Evolutionary conservation across 2,113 vertebrate species (phyloP), one percentile per base, ranked within the genome.

Genomic region (Thomomys bottae): DNA sequence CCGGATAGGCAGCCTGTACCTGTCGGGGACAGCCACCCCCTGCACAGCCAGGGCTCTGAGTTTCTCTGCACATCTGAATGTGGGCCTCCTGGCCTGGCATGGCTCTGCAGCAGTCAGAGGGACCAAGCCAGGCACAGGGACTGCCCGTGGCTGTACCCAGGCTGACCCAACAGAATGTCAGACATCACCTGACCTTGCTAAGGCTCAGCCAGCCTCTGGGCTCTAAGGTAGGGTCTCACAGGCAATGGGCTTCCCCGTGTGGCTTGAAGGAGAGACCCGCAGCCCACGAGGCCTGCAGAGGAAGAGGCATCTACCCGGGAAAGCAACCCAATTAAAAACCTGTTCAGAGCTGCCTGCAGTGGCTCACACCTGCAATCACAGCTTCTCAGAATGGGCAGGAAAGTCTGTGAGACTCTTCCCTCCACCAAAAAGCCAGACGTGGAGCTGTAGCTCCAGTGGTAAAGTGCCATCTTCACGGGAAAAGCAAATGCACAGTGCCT

Each of bases 331-430:
- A 34, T 8, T 11, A 8, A 67, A 87, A 45, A 10, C 64, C 28
- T 3, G 18, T 30, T 54, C 61, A 15, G 0, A 21, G 64, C 0
- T 2, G 26, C 49, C 49, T 7, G 0, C 9, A 2, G n/a, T 54
- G 49, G 49, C 49, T 54, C 49, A 54, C 15, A 54, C 49, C 49
- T 17, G 49, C 14, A 17, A 54, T 54, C 49, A 12, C 14, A 54
- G 49, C 17, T 12, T 17, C 49, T 54, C 49, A 45, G 11, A 11
- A 45, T 45, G 45, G 45, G 45, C 45, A 2, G 17, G 49, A 54
- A 17, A 54, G 49, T 4, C 12, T 54, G 49, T 54, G 15, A 54
- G 49, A 54, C 14, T 54, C 49, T 54, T 12, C 14, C 18, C 12
- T 54, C 49, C 49, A 54, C 49, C 49, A 15, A 54, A 54, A 54